Percentiles rank a stretch among this genome's conserved stretches.
Evolutionary conservation across 1,140 invertebrate species (phyloP).

Genomic region (Xylocopa sonorina): DNA sequence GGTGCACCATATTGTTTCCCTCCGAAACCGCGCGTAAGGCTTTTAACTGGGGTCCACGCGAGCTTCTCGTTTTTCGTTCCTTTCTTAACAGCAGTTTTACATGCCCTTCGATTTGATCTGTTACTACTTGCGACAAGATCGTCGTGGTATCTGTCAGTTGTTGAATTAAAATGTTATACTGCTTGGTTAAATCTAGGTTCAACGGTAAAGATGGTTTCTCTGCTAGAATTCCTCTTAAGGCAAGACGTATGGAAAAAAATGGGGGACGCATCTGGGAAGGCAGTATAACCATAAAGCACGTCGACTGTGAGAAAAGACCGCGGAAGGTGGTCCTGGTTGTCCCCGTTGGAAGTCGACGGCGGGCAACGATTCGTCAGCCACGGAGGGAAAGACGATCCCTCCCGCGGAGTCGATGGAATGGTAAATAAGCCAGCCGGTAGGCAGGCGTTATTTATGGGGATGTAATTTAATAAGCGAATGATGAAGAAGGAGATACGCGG

Average conservation of each 20-base stretch:
- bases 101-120: too few relatives aligned
- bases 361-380: conserved; percentile 47
- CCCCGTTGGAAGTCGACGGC: neutral
- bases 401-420: conserved; percentile 59
- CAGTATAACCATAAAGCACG: neutral
- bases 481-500: conserved; percentile 75
- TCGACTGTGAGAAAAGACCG: neutral
- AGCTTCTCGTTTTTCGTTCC: neutral
- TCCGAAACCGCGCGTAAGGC: conserved; percentile 50
- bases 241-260: neutral
- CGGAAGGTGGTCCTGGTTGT: neutral
- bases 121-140: too few relatives aligned
- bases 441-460: conserved; percentile 77
- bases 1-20: conserved; percentile 73
- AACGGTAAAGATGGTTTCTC: too few relatives aligned
- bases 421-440: conserved; percentile 72
- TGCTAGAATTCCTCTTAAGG: too few relatives aligned
- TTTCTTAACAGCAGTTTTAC: too few relatives aligned
- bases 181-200: too few relatives aligned
- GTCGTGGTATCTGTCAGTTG: too few relatives aligned
- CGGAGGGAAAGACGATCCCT: conserved; percentile 15
- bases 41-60: neutral
- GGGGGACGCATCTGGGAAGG: neutral
- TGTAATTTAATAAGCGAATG: conserved; percentile 81
- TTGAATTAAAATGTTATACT: too few relatives aligned